Base-by-base conservation (phyloP, 2,888 invertebrate genomes). In the Ormyrus labotus region DNA sequence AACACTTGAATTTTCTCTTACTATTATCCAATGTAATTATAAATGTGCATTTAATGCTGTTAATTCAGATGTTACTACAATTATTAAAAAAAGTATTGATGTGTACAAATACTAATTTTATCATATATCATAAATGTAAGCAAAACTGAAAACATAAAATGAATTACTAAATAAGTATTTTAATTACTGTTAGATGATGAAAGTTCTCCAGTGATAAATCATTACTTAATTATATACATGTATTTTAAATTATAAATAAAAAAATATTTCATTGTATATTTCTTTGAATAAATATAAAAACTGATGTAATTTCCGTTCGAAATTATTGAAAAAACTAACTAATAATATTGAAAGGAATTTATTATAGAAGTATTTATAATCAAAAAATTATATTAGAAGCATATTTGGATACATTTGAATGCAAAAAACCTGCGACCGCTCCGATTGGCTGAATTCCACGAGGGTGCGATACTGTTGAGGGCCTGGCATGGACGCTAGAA, bases 41-140 rank as follows among this genome's bases (percentile, higher is more conserved):
- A 11, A 77, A 68, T 68, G 13, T 76, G 68, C 57, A 80, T 80
- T 77, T 70, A 73, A 81, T 48, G 34, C 50, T 75, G 19, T 65
- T 68, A 19, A 68, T 79, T 6, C 70, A 65, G 50, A 48, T 55
- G 13, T 34, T 65, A 7, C 34, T 34, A 34, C 9, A 5, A 57
- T 58, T 68, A 45, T 61, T 50, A 19, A 53, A 45, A 65, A 75
- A 63, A 72, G 9, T 65, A 76, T 57, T 57, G 7, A 11, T 64
- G 47, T 64, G 45, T 53, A 67, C 13, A 65, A 72, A 60, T 69
- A 64, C 58, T 77, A 48, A 13, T 65, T 74, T 61, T 34, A 78
- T 47, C 7, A 34, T 68, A 69, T 3, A 57, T 63, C 34, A n/a
- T 57, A 69, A 34, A 34, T 34, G 34, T 34, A 34, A 34, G 4